phyloP scores from a whole-genome alignment of 2,113 vertebrate species.

The Brachyistius frenatus region DNA sequence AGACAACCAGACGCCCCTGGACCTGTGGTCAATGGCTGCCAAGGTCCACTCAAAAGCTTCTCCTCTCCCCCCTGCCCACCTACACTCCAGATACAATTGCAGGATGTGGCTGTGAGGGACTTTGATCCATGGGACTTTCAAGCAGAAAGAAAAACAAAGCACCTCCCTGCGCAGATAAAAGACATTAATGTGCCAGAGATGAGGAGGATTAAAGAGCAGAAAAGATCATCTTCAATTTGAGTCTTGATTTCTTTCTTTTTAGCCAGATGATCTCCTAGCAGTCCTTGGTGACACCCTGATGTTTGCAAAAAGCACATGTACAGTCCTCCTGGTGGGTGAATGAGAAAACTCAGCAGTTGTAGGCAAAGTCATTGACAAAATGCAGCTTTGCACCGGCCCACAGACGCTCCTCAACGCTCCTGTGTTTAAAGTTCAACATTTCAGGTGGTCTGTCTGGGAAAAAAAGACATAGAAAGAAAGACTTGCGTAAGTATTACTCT shows the following conservation, averaged over 20 bases:
- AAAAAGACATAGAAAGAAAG: not conserved
- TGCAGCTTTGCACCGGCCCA: not conserved
- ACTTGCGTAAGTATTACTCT: conserved; percentile 22
- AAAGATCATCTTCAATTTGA: conserved; percentile 7
- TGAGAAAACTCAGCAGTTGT: conserved; percentile 5
- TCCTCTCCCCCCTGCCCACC: conserved; percentile 24
- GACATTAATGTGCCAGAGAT: not conserved
- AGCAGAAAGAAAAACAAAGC: conserved; percentile 9
- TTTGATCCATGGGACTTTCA: conserved; percentile 61
- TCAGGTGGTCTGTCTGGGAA: conserved; percentile 2
- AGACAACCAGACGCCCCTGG: conserved; percentile 29
- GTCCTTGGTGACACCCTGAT: not conserved
- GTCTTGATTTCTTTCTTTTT: not conserved
- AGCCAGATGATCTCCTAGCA: not conserved
- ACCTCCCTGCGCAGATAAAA: conserved; percentile 20
- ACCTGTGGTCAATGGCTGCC: conserved; percentile 3
- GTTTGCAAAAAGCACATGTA: not conserved
- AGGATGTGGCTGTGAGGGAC: conserved; percentile 56
- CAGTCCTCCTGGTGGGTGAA: not conserved
- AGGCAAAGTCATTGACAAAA: conserved; percentile 1
- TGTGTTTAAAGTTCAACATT: conserved; percentile 76
- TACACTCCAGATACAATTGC: conserved; percentile 55
- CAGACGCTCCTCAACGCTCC: conserved; percentile 32
- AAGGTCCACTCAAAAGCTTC: not conserved
- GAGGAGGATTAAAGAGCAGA: not conserved